Evolutionary conservation across 2,797 vertebrate species (phyloP).

Genomic region (Pangasius krempfi): DNA sequence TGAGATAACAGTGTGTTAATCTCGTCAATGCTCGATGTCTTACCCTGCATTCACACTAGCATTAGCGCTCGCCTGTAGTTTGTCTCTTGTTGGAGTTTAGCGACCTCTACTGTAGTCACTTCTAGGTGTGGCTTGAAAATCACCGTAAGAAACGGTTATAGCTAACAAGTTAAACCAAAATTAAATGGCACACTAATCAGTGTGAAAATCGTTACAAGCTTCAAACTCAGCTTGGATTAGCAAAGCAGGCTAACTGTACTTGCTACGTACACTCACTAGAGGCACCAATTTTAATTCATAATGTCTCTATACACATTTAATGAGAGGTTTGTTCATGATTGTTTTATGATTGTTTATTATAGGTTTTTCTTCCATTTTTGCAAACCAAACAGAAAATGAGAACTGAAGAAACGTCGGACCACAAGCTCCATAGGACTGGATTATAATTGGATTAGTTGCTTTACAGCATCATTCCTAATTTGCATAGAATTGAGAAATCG

Average conservation of each 20-base stretch:
- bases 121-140: background rate
- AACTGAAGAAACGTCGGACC: background rate
- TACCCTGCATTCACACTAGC: constrained; percentile 1
- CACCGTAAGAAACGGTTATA: background rate
- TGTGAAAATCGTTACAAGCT: background rate
- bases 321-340: background rate
- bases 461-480: background rate
- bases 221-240: background rate
- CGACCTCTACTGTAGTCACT: background rate
- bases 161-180: background rate
- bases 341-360: background rate
- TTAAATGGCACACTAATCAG: background rate
- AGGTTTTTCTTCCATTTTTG: background rate
- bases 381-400: background rate
- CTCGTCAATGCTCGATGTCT: background rate
- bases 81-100: background rate
- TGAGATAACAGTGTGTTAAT: constrained; percentile 9
- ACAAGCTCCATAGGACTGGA: background rate
- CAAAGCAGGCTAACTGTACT: background rate
- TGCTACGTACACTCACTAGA: background rate
- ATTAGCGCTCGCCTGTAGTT: background rate
- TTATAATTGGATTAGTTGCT: background rate
- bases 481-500: background rate
- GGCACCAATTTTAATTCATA: no score
- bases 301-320: background rate